These are phyloP conservation scores for Leptinotarsa haldemani DNA, from an alignment of 2,888 invertebrate genomes.

Conservation along the genomic window DNA sequence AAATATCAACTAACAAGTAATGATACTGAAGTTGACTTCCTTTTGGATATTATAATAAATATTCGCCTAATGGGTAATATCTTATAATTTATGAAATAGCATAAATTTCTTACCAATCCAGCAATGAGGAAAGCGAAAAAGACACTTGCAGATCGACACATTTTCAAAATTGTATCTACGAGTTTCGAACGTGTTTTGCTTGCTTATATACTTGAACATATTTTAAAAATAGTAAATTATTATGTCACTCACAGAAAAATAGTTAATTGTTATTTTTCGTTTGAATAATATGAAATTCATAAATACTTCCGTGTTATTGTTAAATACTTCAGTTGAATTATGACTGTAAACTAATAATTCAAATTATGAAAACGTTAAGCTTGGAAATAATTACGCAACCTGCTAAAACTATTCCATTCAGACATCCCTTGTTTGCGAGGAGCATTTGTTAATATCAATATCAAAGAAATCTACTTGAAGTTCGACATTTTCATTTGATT, in stretches of 20 bases:
- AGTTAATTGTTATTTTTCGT: background rate
- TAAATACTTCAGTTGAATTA: background rate
- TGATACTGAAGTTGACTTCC: too few relatives aligned
- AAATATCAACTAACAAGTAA: too few relatives aligned
- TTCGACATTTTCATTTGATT: too few relatives aligned
- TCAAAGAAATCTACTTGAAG: too few relatives aligned
- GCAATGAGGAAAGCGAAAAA: background rate
- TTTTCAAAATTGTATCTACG: background rate
- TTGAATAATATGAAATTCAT: background rate
- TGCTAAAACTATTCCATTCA: background rate
- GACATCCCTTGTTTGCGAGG: background rate
- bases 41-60: too few relatives aligned
- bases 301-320: constrained; percentile 10
- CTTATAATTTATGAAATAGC: too few relatives aligned
- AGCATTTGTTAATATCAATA: too few relatives aligned
- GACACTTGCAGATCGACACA: background rate
- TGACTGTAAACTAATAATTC: background rate
- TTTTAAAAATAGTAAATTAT: too few relatives aligned
- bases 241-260: too few relatives aligned
- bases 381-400: background rate
- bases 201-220: too few relatives aligned
- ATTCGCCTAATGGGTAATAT: too few relatives aligned
- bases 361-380: background rate
- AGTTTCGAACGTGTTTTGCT: too few relatives aligned
- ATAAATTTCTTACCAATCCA: background rate